Percentiles rank a stretch among this genome's conserved stretches.
These are phyloP conservation scores for Porites lobata DNA, from an alignment of 92 coral and sea anemone genomes.

Conservation along the genomic window DNA sequence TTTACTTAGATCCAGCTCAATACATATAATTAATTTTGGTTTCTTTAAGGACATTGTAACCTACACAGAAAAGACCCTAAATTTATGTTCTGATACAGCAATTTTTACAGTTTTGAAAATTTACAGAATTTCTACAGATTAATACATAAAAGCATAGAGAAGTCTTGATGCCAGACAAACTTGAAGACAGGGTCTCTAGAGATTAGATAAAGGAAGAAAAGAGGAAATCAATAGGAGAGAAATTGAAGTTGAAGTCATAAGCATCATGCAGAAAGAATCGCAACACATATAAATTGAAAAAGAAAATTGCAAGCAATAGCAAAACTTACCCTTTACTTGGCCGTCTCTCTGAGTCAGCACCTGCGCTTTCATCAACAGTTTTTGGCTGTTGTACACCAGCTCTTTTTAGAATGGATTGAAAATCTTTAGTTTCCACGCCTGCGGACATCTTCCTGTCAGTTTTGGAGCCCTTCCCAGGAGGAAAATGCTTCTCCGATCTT, in stretches of 20 bases:
- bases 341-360: neutral
- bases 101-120: no score
- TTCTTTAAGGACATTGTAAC: no score
- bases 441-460: constrained; percentile 12
- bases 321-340: constrained; percentile 23
- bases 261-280: neutral
- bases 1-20: no score
- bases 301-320: neutral
- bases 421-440: constrained; percentile 60
- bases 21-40: no score
- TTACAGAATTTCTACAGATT: neutral
- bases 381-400: constrained; percentile 42
- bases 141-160: constrained; percentile 13
- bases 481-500: constrained; percentile 62
- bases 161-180: constrained; percentile 40
- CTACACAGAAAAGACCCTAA: no score
- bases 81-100: no score
- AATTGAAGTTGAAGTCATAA: constrained; percentile 21
- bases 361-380: neutral
- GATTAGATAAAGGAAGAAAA: constrained; percentile 39
- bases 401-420: constrained; percentile 70
- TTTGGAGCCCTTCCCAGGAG: constrained; percentile 34
- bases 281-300: neutral
- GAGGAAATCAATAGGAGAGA: constrained; percentile 44
- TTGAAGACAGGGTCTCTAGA: constrained; percentile 51